Conservation (phyloP, 2,797 vertebrate genomes). For the Protosalanx chinensis region DNA sequence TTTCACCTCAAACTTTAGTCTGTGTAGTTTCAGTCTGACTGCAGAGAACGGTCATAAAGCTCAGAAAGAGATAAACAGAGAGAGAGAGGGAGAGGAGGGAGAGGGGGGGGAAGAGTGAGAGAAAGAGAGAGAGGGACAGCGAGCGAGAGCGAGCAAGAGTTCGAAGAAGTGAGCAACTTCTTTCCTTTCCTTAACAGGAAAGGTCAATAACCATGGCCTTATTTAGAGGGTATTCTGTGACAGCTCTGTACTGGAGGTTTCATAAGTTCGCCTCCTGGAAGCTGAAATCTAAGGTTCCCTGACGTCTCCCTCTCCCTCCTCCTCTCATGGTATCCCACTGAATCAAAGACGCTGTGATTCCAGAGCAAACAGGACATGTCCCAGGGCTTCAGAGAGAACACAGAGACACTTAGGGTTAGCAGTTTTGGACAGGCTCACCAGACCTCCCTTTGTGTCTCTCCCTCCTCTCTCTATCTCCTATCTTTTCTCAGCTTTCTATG, state of each 20-base stretch:
- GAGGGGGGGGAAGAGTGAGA: not conserved
- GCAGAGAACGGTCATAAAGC: not conserved
- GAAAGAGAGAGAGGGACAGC: no score
- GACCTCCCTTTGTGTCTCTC: conserved; percentile 1
- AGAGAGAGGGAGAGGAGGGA: not conserved
- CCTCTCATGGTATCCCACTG: not conserved
- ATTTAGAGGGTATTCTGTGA: not conserved
- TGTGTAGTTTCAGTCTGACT: conserved; percentile 32
- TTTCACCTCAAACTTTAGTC: conserved; percentile 20
- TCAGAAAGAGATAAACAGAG: not conserved
- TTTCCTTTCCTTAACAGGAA: conserved; percentile 43
- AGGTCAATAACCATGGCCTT: conserved; percentile 26
- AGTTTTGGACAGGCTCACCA: conserved; percentile 26
- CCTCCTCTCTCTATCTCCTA: not conserved
- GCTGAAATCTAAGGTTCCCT: no score
- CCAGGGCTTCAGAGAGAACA: conserved; percentile 11
- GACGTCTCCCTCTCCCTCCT: conserved; percentile 1
- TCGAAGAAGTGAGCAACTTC: conserved; percentile 61
- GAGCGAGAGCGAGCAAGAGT: conserved; percentile 1
- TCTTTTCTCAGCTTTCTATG: no score
- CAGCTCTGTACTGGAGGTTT: not conserved
- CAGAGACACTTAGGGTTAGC: conserved; percentile 17
- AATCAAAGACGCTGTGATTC: conserved; percentile 4
- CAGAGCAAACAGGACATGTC: no score
- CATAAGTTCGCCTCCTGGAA: conserved; percentile 29